Conservation (phyloP, 1,140 invertebrate species). For the Drosophila lacteicornis region DNA sequence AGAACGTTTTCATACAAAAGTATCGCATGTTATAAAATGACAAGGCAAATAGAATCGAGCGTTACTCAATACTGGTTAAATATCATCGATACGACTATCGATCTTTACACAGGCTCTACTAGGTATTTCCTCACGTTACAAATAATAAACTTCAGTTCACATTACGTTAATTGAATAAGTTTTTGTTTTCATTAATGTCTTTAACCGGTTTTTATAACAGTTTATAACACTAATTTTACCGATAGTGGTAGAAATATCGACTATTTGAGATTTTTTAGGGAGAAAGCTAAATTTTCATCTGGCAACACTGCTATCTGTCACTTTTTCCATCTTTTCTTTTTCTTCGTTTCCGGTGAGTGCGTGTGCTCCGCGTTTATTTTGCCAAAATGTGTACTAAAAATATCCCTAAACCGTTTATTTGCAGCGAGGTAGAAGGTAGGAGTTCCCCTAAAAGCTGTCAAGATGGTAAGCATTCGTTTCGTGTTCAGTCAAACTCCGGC, state of each 20-base stretch:
- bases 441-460: conserved; percentile 17
- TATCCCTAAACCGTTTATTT: conserved; percentile 3
- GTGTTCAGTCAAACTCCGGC: neutral
- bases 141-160: accelerated
- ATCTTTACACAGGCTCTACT: neutral
- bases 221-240: neutral
- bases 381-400: conserved; percentile 11
- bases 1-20: too few relatives aligned
- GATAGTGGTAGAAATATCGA: neutral
- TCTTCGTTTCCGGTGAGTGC: conserved; percentile 19
- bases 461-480: conserved; percentile 60
- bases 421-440: conserved; percentile 17
- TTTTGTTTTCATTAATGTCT: neutral
- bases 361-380: conserved; percentile 16
- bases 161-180: accelerated
- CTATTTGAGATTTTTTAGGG: too few relatives aligned
- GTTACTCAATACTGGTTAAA: neutral
- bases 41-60: neutral
- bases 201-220: neutral
- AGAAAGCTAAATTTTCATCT: too few relatives aligned
- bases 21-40: too few relatives aligned
- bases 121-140: too few relatives aligned
- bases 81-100: neutral
- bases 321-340: conserved; percentile 11
- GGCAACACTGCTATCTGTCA: neutral